Conservation (phyloP, 1,140 invertebrate species). For the Hermetia illucens region DNA sequence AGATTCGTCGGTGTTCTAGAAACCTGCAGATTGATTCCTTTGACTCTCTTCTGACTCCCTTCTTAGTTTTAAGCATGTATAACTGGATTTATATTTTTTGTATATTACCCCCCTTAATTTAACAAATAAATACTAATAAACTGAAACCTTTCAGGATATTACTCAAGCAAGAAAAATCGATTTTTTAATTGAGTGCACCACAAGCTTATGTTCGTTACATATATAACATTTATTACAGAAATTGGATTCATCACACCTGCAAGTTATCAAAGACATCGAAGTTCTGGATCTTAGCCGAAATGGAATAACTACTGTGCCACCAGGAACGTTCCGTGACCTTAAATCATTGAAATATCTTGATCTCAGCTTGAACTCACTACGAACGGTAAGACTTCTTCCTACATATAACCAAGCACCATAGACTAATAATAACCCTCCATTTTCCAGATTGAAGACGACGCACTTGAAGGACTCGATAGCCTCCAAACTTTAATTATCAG, state of each 20-base stretch:
- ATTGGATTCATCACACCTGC: conserved; percentile 52
- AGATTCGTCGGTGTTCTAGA: no score
- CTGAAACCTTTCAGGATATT: no score
- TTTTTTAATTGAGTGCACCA: no score
- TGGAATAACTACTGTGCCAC: conserved; percentile 61
- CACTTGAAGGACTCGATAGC: conserved; percentile 63
- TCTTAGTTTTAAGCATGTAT: no score
- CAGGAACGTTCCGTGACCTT: conserved; percentile 63
- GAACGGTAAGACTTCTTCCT: conserved; percentile 52
- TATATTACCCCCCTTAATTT: no score
- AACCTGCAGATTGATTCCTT: no score
- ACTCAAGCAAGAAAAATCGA: no score
- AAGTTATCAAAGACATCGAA: conserved; percentile 48
- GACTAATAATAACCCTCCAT: background rate
- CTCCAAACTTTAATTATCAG: conserved; percentile 65
- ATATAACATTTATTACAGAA: conserved; percentile 19
- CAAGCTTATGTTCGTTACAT: no score
- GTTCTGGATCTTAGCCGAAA: conserved; percentile 72
- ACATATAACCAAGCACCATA: conserved; percentile 7
- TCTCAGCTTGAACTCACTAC: conserved; percentile 68
- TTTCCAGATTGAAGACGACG: conserved; percentile 68
- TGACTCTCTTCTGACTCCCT: no score
- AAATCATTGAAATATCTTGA: conserved; percentile 56
- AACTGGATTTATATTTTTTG: no score
- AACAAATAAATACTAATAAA: no score